Evolutionary conservation across 2,113 vertebrate species (phyloP), one percentile per base, ranked within the genome.

Genomic region (Maccullochella peelii): DNA sequence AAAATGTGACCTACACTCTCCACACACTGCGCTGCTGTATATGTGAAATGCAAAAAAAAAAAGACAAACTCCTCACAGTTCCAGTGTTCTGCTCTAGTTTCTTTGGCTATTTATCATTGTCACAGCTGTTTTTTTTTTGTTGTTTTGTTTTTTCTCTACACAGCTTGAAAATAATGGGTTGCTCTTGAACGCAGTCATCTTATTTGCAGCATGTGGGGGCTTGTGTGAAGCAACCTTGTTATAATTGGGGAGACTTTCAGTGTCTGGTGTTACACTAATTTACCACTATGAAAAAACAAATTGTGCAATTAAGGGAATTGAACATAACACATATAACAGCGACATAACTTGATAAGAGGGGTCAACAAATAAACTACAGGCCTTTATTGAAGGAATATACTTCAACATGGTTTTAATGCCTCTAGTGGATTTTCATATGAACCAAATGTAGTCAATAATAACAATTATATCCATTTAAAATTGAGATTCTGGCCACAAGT

Each of bases 71-170:
- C 84, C 44, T 65, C 77, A 61, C 55, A 68, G 63, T 84, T 80
- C 67, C 82, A 42, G 78, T 79, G 79, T 89, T 87, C 89, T 92
- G 94, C 82, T 94, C 93, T 61, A 93, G n/a, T 94, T 95, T 94
- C 87, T 75, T 61, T 58, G 63, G 78, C 80, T 84, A 93, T 95
- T 95, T 87, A 93, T 95, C 94, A 94, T 57, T 93, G 93, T 95
- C 93, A 92, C 73, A 30, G 73, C 74, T 80, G 72, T 30, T 76
- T 78, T 86, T 74, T 23, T n/a, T 58, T 65, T 42, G 40, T 42
- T 20, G 40, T 63, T 70, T 63, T 33, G 33, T 33, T 75, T 73
- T 11, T 38, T n/a, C 1, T n/a, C 1, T 21, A 49, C 52, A 55
- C 62, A 68, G 77, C 65, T 68, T 74, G 47, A 87, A 85, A 86